A percentile compares a stretch with the other conserved stretches of the same genome.
phyloP scores from a whole-genome alignment of 2,113 vertebrate species.

The Phylloscopus trochiloides region DNA sequence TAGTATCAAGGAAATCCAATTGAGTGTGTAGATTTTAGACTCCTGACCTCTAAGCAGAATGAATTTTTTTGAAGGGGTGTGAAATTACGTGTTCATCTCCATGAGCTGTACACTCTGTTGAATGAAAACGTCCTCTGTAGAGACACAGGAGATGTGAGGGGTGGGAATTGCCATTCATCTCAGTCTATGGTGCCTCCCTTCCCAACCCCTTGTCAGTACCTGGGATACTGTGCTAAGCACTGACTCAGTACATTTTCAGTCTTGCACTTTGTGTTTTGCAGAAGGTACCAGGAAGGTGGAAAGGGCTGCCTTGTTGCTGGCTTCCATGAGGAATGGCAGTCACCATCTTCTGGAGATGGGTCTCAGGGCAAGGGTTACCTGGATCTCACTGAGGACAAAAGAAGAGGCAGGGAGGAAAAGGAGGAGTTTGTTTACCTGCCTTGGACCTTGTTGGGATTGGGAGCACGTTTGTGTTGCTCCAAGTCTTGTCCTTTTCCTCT shows the following conservation, averaged over 20 bases:
- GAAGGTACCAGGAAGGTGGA: background rate
- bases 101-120: background rate
- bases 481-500: background rate
- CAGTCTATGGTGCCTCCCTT: background rate
- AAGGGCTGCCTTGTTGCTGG: background rate
- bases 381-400: fast-evolving
- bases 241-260: background rate
- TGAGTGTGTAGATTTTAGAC: background rate
- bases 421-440: background rate
- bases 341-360: too few species aligned
- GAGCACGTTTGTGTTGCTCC: fast-evolving
- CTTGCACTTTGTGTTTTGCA: background rate
- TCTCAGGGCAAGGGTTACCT: background rate
- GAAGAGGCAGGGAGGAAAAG: background rate
- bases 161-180: background rate
- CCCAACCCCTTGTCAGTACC: fast-evolving
- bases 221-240: background rate
- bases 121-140: background rate
- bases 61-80: background rate
- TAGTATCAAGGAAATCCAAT: slow-evolving; percentile 38
- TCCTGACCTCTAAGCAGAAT: background rate
- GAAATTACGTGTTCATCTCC: background rate
- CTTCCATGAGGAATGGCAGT: background rate
- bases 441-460: background rate
- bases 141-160: background rate